A percentile compares a stretch with the other conserved stretches of the same genome.
Conservation (phyloP, 2,113 vertebrate species). For the Atrichornis clamosus region DNA sequence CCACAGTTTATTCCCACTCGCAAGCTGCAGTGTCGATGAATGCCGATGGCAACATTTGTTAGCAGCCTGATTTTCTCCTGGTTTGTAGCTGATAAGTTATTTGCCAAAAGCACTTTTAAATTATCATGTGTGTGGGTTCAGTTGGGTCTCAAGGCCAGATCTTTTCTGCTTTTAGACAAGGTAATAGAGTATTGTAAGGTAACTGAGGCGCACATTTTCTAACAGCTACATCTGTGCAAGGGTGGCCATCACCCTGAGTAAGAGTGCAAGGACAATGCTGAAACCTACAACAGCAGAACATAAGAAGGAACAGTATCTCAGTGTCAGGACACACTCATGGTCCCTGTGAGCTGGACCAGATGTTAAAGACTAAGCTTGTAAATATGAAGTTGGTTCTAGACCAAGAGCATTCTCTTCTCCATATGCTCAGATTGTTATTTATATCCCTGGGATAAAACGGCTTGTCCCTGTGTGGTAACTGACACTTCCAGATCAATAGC, state of each 20-base stretch:
- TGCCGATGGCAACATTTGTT: background rate
- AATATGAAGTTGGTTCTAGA: conserved; percentile 10
- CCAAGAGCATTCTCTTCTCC: background rate
- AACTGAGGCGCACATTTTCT: background rate
- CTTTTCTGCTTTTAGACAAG: background rate
- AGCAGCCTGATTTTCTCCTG: background rate
- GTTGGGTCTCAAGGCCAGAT: background rate
- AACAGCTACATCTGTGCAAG: background rate
- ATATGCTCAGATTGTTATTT: conserved; percentile 16
- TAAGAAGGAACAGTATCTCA: background rate
- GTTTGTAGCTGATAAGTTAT: background rate
- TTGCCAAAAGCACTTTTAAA: background rate
- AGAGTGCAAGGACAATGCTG: background rate
- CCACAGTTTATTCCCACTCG: background rate
- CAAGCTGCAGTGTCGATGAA: background rate
- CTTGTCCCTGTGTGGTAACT: background rate
- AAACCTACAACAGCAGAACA: background rate
- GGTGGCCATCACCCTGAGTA: background rate
- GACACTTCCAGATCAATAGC: conserved; percentile 46
- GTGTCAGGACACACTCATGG: background rate
- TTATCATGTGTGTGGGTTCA: background rate
- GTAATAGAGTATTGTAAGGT: background rate
- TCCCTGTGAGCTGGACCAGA: background rate
- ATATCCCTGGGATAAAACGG: background rate
- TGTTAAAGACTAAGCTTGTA: background rate